A percentile compares a stretch with the other conserved stretches of the same genome.
These are phyloP conservation scores for Zalophus californianus DNA, from an alignment of 2,797 vertebrate species.

Conservation along the genomic window DNA sequence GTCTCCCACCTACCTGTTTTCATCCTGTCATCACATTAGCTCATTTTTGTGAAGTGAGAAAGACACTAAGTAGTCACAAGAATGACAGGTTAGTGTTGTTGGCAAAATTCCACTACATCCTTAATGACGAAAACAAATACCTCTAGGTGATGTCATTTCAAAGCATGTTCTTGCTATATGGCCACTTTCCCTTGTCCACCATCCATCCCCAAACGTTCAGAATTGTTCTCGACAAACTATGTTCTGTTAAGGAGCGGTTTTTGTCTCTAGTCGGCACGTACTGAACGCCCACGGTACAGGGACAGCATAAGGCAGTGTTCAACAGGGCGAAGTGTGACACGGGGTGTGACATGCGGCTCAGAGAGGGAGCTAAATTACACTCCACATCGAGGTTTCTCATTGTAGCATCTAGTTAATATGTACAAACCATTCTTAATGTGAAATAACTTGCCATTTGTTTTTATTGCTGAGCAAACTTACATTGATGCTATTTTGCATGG, in stretches of 20 bases:
- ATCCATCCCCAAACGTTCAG: background rate
- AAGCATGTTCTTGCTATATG: background rate
- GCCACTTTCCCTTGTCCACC: background rate
- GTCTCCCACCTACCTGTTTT: background rate
- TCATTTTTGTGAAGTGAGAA: background rate
- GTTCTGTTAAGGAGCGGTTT: background rate
- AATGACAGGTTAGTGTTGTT: background rate
- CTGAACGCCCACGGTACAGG: background rate
- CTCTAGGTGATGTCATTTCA: background rate
- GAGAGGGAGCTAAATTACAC: background rate
- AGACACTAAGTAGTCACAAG: background rate
- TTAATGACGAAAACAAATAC: background rate
- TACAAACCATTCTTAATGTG: background rate
- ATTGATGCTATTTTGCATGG: too few relatives aligned
- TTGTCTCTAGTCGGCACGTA: background rate
- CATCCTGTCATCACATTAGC: background rate
- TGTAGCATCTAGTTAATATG: background rate
- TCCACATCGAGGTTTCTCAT: background rate
- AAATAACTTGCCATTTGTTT: background rate
- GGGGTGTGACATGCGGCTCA: background rate
- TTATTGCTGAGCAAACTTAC: background rate
- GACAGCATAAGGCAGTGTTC: background rate
- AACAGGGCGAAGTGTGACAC: rapidly evolving
- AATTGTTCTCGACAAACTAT: background rate
- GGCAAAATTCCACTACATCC: background rate